Base-by-base conservation (phyloP, 2,888 invertebrate species). In the Sceliomorpha sp. region DNA sequence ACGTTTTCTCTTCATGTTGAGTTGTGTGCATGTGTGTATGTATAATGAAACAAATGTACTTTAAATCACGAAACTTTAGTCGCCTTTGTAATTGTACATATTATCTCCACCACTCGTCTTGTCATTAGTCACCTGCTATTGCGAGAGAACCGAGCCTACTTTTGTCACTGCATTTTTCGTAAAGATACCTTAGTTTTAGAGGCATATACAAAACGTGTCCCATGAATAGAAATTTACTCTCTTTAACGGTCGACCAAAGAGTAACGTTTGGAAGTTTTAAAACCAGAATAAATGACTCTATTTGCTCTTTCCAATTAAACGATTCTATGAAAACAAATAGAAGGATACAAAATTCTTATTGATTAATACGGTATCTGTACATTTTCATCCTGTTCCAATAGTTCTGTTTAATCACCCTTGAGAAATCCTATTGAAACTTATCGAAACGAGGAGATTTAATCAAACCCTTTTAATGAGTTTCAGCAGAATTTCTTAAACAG, bases 1-100 rank as follows among this genome's bases (percentile, higher is more conserved):
- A 20, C 5, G 20, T 2, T 20, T 20, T 20, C 20, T 62, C 47
- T 53, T 55, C 51, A 44, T 62, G 51, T 62, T 58, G 34, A 45
- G 51, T 60, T 56, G 56, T 51, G 56, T 32, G 53, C 53, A 70
- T 62, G 56, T 62, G 15, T 59, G 48, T 40, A 40, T 56, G 36
- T 60, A 50, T 70, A 59, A 59, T 27, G 56, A 64, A 70, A 63
- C 50, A 55, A 50, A 50, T 27, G 34, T 40, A 48, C 48, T 56
- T 26, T 63, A 48, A 39, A 39, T 42, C 48, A 48, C 39, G 26
- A 48, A 34, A 44, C 6, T 17, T 32, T 51, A 53, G 51, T 42
- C 34, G 42, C 45, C 31, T 39, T 10, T 44, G 14, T 58, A 15
- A 44, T 32, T 12, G 44, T 42, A 51, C 51, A 31, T 20, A 37